Percentiles rank a stretch among this genome's conserved stretches.
Conservation (phyloP, 2,113 vertebrate genomes). For the Chionodraco myersi region DNA sequence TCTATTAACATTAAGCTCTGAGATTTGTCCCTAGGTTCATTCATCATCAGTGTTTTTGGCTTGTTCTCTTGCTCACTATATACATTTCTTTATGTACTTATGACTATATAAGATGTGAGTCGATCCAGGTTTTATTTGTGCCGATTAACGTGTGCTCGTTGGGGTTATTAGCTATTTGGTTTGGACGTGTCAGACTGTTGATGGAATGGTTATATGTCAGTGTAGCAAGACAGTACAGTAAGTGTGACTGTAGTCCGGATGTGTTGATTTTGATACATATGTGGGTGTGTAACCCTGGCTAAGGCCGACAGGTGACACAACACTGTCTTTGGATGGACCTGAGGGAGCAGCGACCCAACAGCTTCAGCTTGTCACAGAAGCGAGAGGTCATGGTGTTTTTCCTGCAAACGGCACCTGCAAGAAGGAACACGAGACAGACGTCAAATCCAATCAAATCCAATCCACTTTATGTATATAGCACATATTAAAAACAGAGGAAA, state of each 20-base stretch:
- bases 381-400: conserved; percentile 89
- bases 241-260: not conserved
- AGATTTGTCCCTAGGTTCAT: not conserved
- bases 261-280: not conserved
- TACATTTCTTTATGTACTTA: not conserved
- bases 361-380: conserved; percentile 92
- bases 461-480: no score
- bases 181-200: conserved; percentile 24
- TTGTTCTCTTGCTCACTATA: not conserved
- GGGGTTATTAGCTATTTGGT: conserved; percentile 21
- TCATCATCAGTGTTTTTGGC: conserved; percentile 5
- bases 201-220: conserved; percentile 1
- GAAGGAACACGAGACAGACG: conserved; percentile 12
- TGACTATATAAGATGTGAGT: not conserved
- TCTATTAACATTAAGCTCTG: not conserved
- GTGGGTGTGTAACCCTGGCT: conserved; percentile 1
- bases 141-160: not conserved
- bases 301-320: conserved; percentile 87
- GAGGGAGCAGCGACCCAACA: conserved; percentile 88
- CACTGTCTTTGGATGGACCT: conserved; percentile 89
- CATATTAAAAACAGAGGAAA: no score
- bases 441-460: not conserved
- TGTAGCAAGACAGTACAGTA: conserved; percentile 22
- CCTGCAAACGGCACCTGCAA: conserved; percentile 83
- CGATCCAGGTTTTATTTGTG: conserved; percentile 5